Conservation (phyloP, 2,797 vertebrate species). For the Manis crassicaudata region DNA sequence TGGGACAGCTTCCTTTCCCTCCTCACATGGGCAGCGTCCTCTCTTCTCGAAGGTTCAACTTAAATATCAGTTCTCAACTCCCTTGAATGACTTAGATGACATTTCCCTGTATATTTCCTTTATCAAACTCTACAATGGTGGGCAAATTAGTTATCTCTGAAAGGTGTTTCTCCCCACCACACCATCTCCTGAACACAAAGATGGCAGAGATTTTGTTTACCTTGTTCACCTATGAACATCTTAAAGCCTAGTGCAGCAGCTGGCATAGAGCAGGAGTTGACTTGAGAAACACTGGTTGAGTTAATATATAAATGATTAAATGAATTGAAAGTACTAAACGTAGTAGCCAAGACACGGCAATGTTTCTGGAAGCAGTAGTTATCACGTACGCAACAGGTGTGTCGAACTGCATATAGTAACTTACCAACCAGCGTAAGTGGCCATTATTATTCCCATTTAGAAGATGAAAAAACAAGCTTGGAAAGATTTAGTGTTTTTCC, state of each 20-base stretch:
- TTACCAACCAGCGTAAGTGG: neutral
- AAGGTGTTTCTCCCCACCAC: neutral
- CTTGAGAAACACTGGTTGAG: neutral
- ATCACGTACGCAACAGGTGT: neutral
- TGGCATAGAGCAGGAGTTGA: too few species aligned
- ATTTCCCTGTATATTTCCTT: neutral
- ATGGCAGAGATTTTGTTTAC: neutral
- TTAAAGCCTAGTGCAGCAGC: neutral
- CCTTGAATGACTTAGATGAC: neutral
- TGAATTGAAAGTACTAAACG: neutral
- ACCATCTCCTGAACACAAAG: neutral
- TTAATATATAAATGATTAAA: neutral
- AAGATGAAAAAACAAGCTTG: neutral
- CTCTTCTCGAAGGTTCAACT: neutral
- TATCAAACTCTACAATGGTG: neutral
- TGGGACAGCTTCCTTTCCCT: neutral
- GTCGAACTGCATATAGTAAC: neutral
- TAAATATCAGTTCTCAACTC: neutral
- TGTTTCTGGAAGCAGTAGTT: neutral
- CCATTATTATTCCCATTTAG: neutral
- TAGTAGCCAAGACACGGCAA: too few species aligned
- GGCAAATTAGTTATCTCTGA: neutral
- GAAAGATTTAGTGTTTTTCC: neutral
- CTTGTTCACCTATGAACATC: neutral
- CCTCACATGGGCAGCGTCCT: neutral